These are phyloP conservation scores for Elaphurus davidianus DNA, from an alignment of 2,113 vertebrate species.

Conservation along the genomic window DNA sequence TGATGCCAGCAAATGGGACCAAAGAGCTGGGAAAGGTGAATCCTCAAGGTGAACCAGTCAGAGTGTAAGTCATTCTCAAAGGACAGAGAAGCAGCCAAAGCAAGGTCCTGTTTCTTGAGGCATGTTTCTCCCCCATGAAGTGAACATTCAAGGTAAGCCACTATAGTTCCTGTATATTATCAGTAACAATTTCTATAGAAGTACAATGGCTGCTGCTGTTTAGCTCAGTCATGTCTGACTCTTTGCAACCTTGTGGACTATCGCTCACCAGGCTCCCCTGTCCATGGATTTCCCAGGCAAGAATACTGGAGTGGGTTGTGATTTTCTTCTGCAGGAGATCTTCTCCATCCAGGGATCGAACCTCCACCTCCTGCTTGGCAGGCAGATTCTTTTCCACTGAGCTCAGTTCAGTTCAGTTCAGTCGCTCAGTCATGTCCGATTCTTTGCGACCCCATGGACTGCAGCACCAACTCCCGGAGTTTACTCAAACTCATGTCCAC, in stretches of 20 bases:
- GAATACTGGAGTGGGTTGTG: not conserved
- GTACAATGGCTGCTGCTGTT: not conserved
- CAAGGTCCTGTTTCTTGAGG: not conserved
- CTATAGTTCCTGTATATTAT: not conserved
- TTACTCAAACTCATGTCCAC: not conserved
- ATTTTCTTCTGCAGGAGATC: not conserved
- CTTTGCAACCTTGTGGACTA: not conserved
- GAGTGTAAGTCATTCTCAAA: not conserved
- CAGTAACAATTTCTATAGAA: not conserved
- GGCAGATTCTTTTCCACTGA: not conserved
- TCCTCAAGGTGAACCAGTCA: too few relatives aligned
- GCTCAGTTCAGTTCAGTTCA: not conserved
- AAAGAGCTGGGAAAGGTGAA: not conserved
- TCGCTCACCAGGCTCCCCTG: accelerated
- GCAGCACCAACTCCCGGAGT: not conserved
- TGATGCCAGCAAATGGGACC: not conserved
- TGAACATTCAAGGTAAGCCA: not conserved
- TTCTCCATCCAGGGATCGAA: not conserved
- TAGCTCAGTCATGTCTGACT: not conserved
- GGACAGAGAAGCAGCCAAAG: not conserved
- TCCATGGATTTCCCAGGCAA: not conserved
- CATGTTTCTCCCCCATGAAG: not conserved
- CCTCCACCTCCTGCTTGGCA: not conserved
- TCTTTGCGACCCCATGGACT: not conserved
- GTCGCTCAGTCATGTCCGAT: not conserved